Evolutionary conservation across 2,888 invertebrate genomes (phyloP), one percentile per base, ranked within the genome.

Genomic region (Caenorhabditis drosophilae): DNA sequence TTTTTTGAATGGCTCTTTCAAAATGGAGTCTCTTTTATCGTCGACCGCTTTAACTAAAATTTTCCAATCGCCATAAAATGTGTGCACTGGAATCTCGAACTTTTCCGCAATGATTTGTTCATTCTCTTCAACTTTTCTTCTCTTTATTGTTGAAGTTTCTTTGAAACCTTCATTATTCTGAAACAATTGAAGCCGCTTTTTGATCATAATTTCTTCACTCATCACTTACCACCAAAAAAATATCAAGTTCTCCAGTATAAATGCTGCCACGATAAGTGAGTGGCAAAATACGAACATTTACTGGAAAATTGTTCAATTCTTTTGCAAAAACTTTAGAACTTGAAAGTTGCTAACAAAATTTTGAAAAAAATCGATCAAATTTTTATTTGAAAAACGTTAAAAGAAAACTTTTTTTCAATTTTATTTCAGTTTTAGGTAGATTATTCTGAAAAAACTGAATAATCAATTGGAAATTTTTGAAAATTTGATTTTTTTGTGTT

Each of bases 1-100:
- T 20, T 66, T 53, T 4, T 54, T 55, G 20, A 63, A 69, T 36
- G 36, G 4, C 15, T 12, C n/a, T n/a, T 52, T 55, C 38, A 67
- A 22, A 16, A n/a, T n/a, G n/a, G n/a, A n/a, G n/a, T n/a, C n/a
- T n/a, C n/a, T n/a, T n/a, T n/a, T n/a, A n/a, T n/a, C n/a, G n/a
- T 62, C 68, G 1, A 53, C 40, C 25, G 74, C 67, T 11, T 67
- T 53, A 6, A 68, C 69, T 11, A 56, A 26, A 0, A 74, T 58
- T 26, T 53, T 61, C 80, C 80, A 80, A 18, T 75, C 70, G 0
- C 80, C 80, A 34, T 67, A 75, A 22, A 73, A 75, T 9, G 77
- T 67, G 48, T 75, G 73, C 20, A 66, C 53, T 9, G 78, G 78
- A 18, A 79, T 63, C 35, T 59, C 66, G 34, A 79, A 60, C 4